Evolutionary conservation across 2,888 invertebrate genomes (phyloP).

Genomic region (Drosophila kambysellisi): DNA sequence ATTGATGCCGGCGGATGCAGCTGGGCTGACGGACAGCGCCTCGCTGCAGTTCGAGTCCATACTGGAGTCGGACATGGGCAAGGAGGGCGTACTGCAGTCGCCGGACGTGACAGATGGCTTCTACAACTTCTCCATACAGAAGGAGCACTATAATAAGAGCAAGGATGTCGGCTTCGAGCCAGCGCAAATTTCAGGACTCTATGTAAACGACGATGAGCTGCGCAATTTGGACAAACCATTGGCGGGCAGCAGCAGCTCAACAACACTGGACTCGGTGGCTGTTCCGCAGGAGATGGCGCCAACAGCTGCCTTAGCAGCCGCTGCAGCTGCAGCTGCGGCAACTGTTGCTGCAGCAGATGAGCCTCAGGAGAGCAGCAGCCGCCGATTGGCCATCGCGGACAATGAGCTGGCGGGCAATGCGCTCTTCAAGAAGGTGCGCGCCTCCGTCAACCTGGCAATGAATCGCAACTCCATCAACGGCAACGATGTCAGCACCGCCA

Average conservation of each 20-base stretch:
- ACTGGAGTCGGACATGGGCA: slow-evolving; percentile 83
- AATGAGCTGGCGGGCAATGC: slow-evolving; percentile 84
- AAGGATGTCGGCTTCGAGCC: slow-evolving; percentile 79
- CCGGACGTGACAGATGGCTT: slow-evolving; percentile 85
- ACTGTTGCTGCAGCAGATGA: slow-evolving; percentile 16
- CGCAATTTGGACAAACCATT: slow-evolving; percentile 82
- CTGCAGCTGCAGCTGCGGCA: slow-evolving; percentile 27
- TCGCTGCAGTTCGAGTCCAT: slow-evolving; percentile 85
- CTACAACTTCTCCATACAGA: slow-evolving; percentile 84
- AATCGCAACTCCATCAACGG: slow-evolving; percentile 48
- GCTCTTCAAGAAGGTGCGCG: slow-evolving; percentile 85
- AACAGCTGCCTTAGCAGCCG: slow-evolving; percentile 34
- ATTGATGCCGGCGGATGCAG: slow-evolving; percentile 63
- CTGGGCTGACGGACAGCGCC: slow-evolving; percentile 82
- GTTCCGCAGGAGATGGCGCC: slow-evolving; percentile 46
- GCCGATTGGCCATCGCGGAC: slow-evolving; percentile 51
- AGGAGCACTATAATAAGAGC: slow-evolving; percentile 83
- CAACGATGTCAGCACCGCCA: slow-evolving; percentile 7
- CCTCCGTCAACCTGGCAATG: slow-evolving; percentile 84
- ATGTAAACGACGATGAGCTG: slow-evolving; percentile 83
- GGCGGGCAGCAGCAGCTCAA: slow-evolving; percentile 41
- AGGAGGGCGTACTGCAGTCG: slow-evolving; percentile 80
- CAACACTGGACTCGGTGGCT: slow-evolving; percentile 39
- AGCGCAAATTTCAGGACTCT: slow-evolving; percentile 80
- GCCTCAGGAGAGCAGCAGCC: slow-evolving; percentile 26